phyloP scores from a whole-genome alignment of 1,140 invertebrate species.

The Varroa destructor region DNA sequence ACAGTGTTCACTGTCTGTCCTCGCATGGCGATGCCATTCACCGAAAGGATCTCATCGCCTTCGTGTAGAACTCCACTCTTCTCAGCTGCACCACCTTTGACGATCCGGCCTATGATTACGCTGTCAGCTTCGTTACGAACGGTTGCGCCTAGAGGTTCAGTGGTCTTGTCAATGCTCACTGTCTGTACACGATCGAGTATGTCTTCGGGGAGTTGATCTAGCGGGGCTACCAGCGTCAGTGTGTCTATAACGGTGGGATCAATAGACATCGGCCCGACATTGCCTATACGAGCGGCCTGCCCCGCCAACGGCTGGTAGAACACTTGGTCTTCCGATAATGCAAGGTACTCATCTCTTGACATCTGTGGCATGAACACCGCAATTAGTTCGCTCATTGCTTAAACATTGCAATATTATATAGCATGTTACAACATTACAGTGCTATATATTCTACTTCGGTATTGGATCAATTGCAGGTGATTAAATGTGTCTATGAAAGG shows the following conservation, averaged over 20 bases:
- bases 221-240: no score
- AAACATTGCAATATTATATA: no score
- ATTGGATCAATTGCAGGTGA: no score
- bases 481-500: no score
- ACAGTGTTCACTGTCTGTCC: constrained; percentile 93
- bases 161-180: constrained; percentile 89
- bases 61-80: constrained; percentile 83
- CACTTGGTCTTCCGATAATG: constrained; percentile 23
- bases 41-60: constrained; percentile 87
- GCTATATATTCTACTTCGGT: no score
- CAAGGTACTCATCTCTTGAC: background rate
- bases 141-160: constrained; percentile 86
- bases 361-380: background rate
- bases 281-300: background rate
- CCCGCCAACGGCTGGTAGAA: constrained; percentile 13
- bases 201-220: no score
- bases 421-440: no score
- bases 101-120: constrained; percentile 85
- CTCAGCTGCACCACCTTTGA: constrained; percentile 84
- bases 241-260: no score
- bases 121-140: constrained; percentile 83
- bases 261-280: no score
- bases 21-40: constrained; percentile 83
- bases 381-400: no score
- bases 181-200: constrained; percentile 47